Evolutionary conservation across 2,888 invertebrate species (phyloP).

Genomic region (Corythucha ciliata): DNA sequence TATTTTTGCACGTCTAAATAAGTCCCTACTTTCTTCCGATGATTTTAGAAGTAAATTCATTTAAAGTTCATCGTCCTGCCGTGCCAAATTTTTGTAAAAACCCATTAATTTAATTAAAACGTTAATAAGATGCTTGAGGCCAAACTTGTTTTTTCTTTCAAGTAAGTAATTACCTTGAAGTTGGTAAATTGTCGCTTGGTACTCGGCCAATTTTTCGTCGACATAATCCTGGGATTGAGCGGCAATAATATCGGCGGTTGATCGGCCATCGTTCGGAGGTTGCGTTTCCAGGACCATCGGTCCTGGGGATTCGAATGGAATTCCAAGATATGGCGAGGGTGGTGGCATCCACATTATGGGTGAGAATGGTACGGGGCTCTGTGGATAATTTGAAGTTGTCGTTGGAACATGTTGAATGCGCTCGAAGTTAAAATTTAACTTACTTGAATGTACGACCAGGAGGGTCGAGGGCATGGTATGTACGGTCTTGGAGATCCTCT

Average conservation of each 20-base stretch:
- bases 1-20: too few relatives aligned
- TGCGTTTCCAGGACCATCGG: slow-evolving; percentile 39
- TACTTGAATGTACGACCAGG: slow-evolving; percentile 28
- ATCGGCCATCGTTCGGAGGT: slow-evolving; percentile 53
- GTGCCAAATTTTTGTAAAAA: too few relatives aligned
- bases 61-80: too few relatives aligned
- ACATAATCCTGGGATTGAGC: slow-evolving; percentile 90
- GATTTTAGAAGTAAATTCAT: too few relatives aligned
- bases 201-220: slow-evolving; percentile 87
- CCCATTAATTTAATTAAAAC: not conserved
- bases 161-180: slow-evolving; percentile 59
- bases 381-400: too few relatives aligned
- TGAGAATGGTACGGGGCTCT: slow-evolving; percentile 27
- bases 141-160: not conserved
- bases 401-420: too few relatives aligned
- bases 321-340: slow-evolving; percentile 53
- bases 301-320: slow-evolving; percentile 64
- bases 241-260: slow-evolving; percentile 85
- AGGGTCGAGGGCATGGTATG: slow-evolving; percentile 29
- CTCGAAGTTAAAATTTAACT: too few relatives aligned
- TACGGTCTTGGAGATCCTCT: slow-evolving; percentile 26
- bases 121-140: not conserved
- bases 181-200: slow-evolving; percentile 82
- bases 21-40: too few relatives aligned
- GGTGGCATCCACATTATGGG: slow-evolving; percentile 34